A percentile compares a stretch with the other conserved stretches of the same genome.
Conservation (phyloP, 2,113 vertebrate genomes). For the Psittacara wagleri region DNA sequence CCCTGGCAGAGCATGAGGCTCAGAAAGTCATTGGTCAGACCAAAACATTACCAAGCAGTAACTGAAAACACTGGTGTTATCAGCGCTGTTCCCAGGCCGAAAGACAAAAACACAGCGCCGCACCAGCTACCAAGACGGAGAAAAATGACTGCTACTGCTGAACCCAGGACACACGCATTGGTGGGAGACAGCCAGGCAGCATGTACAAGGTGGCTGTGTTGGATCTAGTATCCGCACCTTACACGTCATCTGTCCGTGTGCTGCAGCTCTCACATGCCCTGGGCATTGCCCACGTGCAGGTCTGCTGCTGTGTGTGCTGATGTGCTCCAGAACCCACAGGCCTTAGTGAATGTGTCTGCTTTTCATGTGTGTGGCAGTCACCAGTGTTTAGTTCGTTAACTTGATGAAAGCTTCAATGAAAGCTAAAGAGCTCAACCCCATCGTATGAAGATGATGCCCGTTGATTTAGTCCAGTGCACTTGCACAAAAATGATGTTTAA, state of each 20-base stretch:
- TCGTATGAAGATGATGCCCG: not conserved
- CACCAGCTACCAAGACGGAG: too few relatives aligned
- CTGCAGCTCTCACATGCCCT: not conserved
- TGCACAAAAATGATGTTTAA: not conserved
- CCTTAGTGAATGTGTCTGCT: accelerated
- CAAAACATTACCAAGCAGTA: too few relatives aligned
- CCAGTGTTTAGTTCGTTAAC: not conserved
- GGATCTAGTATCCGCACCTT: accelerated
- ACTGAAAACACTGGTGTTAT: too few relatives aligned
- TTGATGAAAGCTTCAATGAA: not conserved
- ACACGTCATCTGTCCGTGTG: accelerated
- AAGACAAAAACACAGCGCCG: too few relatives aligned
- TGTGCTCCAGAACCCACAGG: not conserved
- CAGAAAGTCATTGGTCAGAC: too few relatives aligned
- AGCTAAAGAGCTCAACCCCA: not conserved
- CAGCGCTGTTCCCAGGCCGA: too few relatives aligned
- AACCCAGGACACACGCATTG: accelerated
- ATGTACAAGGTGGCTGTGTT: not conserved
- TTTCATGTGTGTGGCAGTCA: not conserved
- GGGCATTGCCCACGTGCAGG: accelerated
- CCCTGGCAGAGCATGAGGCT: too few relatives aligned
- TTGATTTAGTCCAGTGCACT: not conserved
- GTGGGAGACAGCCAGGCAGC: not conserved
- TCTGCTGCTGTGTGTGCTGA: not conserved
- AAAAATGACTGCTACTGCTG: too few relatives aligned